Conservation (phyloP, 2,888 invertebrate genomes). For the Ptychoptera contaminata region DNA sequence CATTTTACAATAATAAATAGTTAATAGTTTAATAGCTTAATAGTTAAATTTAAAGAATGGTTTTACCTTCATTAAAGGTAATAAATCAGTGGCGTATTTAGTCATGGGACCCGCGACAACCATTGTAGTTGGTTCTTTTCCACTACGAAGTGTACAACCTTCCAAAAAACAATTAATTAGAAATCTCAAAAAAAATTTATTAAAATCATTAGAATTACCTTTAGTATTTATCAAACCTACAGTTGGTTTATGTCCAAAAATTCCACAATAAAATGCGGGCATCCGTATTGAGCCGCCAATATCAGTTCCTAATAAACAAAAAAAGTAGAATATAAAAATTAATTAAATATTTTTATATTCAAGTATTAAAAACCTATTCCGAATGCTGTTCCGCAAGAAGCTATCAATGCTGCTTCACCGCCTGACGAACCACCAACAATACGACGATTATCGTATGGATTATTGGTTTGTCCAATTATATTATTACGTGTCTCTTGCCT, state of each 20-base stretch:
- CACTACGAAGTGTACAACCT: conserved; percentile 51
- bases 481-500: conserved; percentile 75
- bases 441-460: conserved; percentile 77
- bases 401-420: conserved; percentile 61
- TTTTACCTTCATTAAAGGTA: conserved; percentile 55
- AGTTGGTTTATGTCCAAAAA: conserved; percentile 70
- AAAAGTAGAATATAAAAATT: too few species aligned
- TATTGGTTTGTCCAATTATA: conserved; percentile 74
- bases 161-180: background rate
- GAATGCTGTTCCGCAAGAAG: conserved; percentile 65
- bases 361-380: conserved; percentile 46
- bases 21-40: background rate
- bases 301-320: conserved; percentile 46
- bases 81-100: conserved; percentile 61
- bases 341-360: background rate
- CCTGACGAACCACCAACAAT: conserved; percentile 87
- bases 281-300: conserved; percentile 94
- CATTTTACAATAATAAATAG: conserved; percentile 2
- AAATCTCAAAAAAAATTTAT: background rate
- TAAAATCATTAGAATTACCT: conserved; percentile 14
- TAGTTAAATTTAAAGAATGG: conserved; percentile 14
- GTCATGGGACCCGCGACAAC: conserved; percentile 72
- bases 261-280: conserved; percentile 72
- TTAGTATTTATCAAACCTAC: conserved; percentile 38
- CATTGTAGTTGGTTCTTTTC: conserved; percentile 56